Evolutionary conservation across 1,140 invertebrate genomes (phyloP).

Genomic region (Chelonus insularis): DNA sequence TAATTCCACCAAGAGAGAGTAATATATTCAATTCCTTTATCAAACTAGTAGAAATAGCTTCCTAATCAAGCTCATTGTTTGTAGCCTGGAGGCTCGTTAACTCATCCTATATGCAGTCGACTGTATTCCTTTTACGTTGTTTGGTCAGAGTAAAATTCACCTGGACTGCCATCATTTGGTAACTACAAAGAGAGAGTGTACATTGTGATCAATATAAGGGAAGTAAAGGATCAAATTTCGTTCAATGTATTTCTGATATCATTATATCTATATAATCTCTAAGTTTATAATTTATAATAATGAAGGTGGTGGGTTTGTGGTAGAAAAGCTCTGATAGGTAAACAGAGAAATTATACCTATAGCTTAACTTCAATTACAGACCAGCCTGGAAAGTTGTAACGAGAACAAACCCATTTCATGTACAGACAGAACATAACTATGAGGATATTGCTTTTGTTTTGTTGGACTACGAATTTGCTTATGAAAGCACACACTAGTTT

Average conservation of each 20-base stretch:
- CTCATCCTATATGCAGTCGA: neutral
- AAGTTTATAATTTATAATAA: no score
- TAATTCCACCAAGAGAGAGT: no score
- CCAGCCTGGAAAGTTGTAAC: slow-evolving; percentile 20
- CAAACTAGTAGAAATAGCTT: neutral
- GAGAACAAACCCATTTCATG: neutral
- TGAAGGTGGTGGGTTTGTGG: slow-evolving; percentile 26
- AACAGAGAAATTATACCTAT: neutral
- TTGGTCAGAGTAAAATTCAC: no score
- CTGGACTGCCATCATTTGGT: no score
- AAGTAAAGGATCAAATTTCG: no score
- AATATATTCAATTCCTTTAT: no score
- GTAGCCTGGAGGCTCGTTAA: slow-evolving; percentile 1
- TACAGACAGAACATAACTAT: neutral
- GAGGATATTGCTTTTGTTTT: neutral
- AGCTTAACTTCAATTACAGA: slow-evolving; percentile 33
- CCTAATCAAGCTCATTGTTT: slow-evolving; percentile 4
- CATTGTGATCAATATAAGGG: no score
- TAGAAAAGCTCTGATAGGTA: slow-evolving; percentile 10
- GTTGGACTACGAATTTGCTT: neutral
- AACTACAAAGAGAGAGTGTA: no score
- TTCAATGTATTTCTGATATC: no score
- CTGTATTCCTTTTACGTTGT: no score
- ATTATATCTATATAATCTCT: no score
- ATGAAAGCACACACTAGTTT: neutral